A percentile compares a stretch with the other conserved stretches of the same genome.
Conservation (phyloP, 64 coral and sea anemone species). For the Actinia equina region DNA sequence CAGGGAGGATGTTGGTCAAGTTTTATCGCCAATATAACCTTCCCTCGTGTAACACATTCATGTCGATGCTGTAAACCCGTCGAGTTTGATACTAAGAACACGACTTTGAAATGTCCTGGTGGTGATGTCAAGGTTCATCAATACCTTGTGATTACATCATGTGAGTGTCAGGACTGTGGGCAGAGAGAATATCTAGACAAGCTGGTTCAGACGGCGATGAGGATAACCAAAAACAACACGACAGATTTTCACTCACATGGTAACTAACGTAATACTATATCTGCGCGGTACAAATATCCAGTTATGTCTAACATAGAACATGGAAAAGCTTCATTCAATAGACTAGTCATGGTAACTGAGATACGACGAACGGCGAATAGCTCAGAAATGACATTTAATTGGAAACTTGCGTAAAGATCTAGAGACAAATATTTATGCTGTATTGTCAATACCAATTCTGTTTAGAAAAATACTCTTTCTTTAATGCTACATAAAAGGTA, state of each 20-base stretch:
- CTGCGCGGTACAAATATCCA: background rate
- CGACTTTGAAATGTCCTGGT: conserved; percentile 10
- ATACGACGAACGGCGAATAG: background rate
- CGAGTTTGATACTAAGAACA: background rate
- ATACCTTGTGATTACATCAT: conserved; percentile 22
- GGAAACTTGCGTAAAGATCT: background rate
- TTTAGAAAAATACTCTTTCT: background rate
- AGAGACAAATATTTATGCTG: background rate
- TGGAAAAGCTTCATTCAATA: background rate
- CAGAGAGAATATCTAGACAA: background rate
- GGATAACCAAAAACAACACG: background rate
- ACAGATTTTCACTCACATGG: background rate
- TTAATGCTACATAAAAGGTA: background rate
- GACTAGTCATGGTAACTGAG: background rate
- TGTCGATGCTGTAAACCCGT: conserved; percentile 36
- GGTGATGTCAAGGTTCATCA: conserved; percentile 7
- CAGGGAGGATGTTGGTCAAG: conserved; percentile 27
- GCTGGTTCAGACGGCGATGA: background rate
- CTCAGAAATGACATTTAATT: background rate
- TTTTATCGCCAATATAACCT: conserved; percentile 2
- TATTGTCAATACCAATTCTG: background rate
- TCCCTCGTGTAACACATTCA: background rate
- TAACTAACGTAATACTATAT: background rate
- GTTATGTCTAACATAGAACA: background rate
- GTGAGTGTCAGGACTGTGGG: conserved; percentile 19